Base-by-base conservation (phyloP, 2,888 invertebrate species). In the Drosophila buzzatii region DNA sequence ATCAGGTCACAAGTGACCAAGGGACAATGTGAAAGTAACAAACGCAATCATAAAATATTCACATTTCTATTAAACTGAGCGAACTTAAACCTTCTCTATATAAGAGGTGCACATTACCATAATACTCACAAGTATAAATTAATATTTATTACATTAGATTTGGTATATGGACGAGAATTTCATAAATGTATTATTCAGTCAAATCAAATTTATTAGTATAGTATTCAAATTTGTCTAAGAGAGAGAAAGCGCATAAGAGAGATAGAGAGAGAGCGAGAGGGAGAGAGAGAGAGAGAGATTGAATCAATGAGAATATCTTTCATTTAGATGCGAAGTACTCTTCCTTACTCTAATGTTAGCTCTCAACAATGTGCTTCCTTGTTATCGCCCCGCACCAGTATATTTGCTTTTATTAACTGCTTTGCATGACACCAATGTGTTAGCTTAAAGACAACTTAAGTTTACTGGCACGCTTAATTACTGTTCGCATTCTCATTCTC, bases 391-490 rank as follows among this genome's bases (percentile, higher is more conserved):
- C 41, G 23, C 35, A 14, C 44, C 33, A 58, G 59, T 66, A 68
- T 71, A 70, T 82, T 82, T 73, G 61, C 56, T 86, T 86, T 89
- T 85, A 85, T 85, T 65, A 84, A 84, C 87, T 87, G 69, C 63
- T 78, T 73, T 67, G 84, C 71, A 61, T 88, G 86, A 70, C 73
- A 55, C 7, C 62, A 53, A 63, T 65, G 70, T 75, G 70, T 89
- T 75, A 67, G 73, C 76, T 71, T 47, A 56, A 73, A 82, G 71
- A 56, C 64, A 81, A 81, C 67, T 73, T 70, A 81, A 79, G 69
- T 81, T 81, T 61, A 71, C 70, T 84, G 64, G 62, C 74, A 76
- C 84, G 79, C 87, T 85, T 85, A 85, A 85, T 89, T 85, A 85
- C 89, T 73, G 76, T 59, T 59, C 77, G 47, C 57, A 20, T 64